A percentile compares a stretch with the other conserved stretches of the same genome.
Evolutionary conservation across 1,140 invertebrate genomes (phyloP).

Genomic region (Pachypeltis micranthus): DNA sequence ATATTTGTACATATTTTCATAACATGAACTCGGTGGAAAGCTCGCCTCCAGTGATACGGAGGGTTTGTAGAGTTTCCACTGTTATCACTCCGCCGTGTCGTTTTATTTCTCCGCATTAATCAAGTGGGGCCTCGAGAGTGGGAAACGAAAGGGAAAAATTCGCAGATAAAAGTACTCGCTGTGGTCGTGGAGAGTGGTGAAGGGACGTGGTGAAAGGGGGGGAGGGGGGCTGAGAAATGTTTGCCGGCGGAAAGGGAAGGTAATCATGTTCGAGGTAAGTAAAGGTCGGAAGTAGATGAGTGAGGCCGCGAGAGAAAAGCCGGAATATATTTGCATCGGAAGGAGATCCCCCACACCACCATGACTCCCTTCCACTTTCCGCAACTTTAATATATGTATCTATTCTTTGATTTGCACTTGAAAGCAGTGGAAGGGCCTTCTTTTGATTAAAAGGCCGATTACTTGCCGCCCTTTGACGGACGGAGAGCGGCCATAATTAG

Average conservation of each 20-base stretch:
- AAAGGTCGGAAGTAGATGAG: neutral
- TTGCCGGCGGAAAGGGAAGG: conserved; percentile 7
- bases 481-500: neutral
- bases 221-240: conserved; percentile 23
- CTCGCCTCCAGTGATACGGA: too few species aligned
- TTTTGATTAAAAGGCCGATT: neutral
- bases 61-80: too few species aligned
- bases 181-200: neutral
- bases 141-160: too few species aligned
- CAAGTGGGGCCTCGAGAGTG: too few species aligned
- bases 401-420: neutral
- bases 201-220: conserved; percentile 12
- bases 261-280: neutral
- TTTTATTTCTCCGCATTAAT: too few species aligned
- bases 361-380: neutral
- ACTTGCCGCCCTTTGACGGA: neutral
- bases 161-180: too few species aligned
- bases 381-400: neutral
- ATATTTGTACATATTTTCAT: too few species aligned
- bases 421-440: neutral
- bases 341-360: too few species aligned
- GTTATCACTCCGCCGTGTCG: too few species aligned
- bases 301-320: neutral
- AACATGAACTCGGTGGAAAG: too few species aligned
- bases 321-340: neutral